Base-by-base conservation (phyloP, 2,888 invertebrate genomes). In the Axea sp. region DNA sequence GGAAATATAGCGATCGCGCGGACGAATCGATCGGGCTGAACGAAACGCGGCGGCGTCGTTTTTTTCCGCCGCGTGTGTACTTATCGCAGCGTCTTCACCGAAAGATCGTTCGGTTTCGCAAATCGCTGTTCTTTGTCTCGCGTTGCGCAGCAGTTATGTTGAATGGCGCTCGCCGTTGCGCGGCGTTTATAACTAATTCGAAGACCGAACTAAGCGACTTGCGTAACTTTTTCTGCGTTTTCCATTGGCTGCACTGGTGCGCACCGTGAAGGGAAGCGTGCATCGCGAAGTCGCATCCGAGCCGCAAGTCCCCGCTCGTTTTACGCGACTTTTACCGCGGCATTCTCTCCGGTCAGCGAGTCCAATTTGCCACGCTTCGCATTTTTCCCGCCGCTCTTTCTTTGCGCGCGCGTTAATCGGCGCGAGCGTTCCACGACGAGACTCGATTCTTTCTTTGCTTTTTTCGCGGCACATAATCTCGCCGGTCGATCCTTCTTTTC, bases 171-270 rank as follows among this genome's bases (percentile, higher is more conserved):
- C 28, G 33, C 8, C 22, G 17, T 28, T 59, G 43, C 45, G 12
- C 33, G 49, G 49, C 62, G 39, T 49, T 49, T 60, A 60, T 49
- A 60, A 47, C 60, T 47, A 62, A 62, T 62, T 49, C 62, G 39
- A 62, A 49, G 47, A 49, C 22, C 43, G 41, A 51, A 43, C 39
- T 12, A 33, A 41, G 51, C 39, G 51, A 49, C 62, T 62, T 51
- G 62, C 62, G 62, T 64, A 64, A 64, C 62, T 65, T 65, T 65
- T 45, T 65, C 65, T 53, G 37, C 65, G 45, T 65, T 65, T 65
- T 65, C 65, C 65, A 37, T 45, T 65, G 65, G 55, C 33, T 43
- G 65, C 55, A 45, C 65, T 33, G 39, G 62, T 49, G 62, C 39
- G 62, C 62, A 37, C 49, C 59, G 19, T 49, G 39, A 35, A 35